phyloP scores from a whole-genome alignment of 2,113 vertebrate genomes.

The Chloropsis hardwickii region DNA sequence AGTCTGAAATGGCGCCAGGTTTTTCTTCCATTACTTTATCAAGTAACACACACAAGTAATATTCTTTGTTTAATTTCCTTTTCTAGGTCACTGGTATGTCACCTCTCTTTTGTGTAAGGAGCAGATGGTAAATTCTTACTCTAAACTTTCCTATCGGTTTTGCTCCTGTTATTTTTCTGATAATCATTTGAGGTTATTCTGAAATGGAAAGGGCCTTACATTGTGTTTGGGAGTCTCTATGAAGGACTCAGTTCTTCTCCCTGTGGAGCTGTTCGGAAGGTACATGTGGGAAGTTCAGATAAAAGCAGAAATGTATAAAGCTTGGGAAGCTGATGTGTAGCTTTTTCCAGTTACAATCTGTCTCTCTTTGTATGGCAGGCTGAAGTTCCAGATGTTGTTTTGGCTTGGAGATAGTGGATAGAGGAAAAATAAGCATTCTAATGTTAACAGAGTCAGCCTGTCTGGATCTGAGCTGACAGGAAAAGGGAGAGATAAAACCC shows the following conservation, averaged over 20 bases:
- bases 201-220: background rate
- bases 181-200: background rate
- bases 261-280: background rate
- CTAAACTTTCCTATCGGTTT: background rate
- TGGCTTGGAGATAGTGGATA: conserved; percentile 68
- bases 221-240: background rate
- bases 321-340: conserved; percentile 26
- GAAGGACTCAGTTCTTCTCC: background rate
- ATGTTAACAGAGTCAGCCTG: conserved; percentile 73
- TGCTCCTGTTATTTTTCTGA: conserved; percentile 44
- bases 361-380: conserved; percentile 9
- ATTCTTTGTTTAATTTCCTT: conserved; percentile 35
- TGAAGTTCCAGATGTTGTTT: conserved; percentile 78
- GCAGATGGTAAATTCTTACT: background rate
- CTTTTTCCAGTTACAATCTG: conserved; percentile 53
- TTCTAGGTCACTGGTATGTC: background rate
- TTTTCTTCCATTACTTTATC: conserved; percentile 59
- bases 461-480: conserved; percentile 70
- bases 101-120: background rate
- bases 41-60: conserved; percentile 2
- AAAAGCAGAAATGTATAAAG: background rate
- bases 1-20: conserved; percentile 71
- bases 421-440: conserved; percentile 63
- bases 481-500: conserved; percentile 74
- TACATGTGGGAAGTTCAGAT: background rate